Evolutionary conservation across 2,113 vertebrate genomes (phyloP).

Genomic region (Rhodinocichla rosea): DNA sequence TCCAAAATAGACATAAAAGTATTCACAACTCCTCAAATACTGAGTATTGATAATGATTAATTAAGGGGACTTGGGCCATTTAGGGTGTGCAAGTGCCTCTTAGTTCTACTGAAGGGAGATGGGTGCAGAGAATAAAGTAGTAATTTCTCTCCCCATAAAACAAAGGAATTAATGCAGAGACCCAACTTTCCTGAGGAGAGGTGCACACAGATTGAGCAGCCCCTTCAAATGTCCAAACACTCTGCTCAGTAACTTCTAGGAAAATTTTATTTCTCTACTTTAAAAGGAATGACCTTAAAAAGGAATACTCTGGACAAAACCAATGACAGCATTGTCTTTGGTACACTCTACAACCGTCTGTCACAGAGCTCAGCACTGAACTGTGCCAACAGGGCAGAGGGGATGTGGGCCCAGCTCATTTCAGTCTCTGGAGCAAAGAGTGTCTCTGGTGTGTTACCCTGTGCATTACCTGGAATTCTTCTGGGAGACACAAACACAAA

Average conservation of each 20-base stretch:
- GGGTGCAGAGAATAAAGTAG: not conserved
- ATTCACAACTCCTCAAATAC: not conserved
- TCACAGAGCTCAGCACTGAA: not conserved
- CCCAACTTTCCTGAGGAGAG: not conserved
- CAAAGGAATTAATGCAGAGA: not conserved
- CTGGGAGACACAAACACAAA: not conserved
- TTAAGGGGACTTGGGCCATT: not conserved
- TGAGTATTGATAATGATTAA: not conserved
- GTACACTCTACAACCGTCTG: not conserved
- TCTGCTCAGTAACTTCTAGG: not conserved
- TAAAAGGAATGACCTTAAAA: not conserved
- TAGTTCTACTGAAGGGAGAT: not conserved
- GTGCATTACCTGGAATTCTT: not conserved
- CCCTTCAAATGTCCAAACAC: not conserved
- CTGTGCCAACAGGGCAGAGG: not conserved
- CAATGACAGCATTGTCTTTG: not conserved
- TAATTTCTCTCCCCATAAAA: not conserved
- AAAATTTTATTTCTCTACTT: not conserved
- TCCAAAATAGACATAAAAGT: not conserved
- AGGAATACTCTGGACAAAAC: not conserved
- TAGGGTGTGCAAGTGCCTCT: not conserved
- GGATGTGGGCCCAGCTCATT: not conserved
- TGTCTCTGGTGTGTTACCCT: not conserved
- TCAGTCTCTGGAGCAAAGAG: not conserved
- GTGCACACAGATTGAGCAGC: not conserved